Percentiles rank a stretch among this genome's conserved stretches.
Conservation (phyloP, 2,113 vertebrate species). For the Mirounga angustirostris region DNA sequence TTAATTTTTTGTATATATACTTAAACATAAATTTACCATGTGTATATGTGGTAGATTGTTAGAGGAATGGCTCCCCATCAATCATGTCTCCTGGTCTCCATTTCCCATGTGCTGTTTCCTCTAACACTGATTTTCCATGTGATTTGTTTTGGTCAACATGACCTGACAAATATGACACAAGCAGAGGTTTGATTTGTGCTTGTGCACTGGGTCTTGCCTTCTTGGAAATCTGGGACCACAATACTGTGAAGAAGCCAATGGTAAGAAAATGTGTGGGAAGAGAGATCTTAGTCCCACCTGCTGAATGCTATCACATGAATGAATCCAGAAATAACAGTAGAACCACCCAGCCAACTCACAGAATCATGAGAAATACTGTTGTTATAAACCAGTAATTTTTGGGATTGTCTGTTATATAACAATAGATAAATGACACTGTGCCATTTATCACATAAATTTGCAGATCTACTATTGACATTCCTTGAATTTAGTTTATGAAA, state of each 20-base stretch:
- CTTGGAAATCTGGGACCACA: neutral
- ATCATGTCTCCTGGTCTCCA: neutral
- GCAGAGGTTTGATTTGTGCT: neutral
- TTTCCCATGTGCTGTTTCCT: neutral
- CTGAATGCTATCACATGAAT: neutral
- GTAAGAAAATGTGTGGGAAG: neutral
- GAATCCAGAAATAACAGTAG: neutral
- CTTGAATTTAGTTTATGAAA: conserved; percentile 34
- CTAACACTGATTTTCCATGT: neutral
- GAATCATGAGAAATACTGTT: neutral
- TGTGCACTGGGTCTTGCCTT: neutral
- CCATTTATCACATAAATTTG: neutral
- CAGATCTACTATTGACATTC: neutral
- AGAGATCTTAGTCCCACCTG: neutral
- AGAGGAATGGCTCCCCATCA: neutral
- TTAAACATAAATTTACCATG: neutral
- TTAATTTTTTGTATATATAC: neutral
- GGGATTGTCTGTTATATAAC: neutral
- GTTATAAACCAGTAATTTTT: neutral
- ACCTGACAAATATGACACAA: neutral
- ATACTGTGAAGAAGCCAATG: neutral
- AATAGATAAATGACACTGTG: neutral
- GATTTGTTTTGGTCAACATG: neutral
- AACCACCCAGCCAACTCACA: neutral
- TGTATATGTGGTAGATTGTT: neutral